phyloP scores from a whole-genome alignment of 1,140 invertebrate species.

The Polypedilum pembai region DNA sequence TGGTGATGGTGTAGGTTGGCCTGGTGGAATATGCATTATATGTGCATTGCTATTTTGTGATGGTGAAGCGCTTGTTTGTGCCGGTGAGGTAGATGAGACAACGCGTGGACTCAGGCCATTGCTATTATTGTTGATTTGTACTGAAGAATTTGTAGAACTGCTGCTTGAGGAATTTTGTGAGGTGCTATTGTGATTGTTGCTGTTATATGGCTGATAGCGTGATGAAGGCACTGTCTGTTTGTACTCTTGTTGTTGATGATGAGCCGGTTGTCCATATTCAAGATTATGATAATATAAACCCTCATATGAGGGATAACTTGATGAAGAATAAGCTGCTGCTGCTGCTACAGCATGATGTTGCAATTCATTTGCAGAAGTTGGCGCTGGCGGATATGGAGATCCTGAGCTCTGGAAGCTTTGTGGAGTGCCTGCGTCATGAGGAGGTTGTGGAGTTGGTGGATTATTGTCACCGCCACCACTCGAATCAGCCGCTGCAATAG shows the following conservation, averaged over 20 bases:
- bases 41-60: constrained; percentile 43
- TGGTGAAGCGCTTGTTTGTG: constrained; percentile 44
- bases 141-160: not conserved
- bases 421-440: not conserved
- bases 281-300: constrained; percentile 29
- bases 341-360: constrained; percentile 29
- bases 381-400: not conserved
- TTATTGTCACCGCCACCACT: constrained; percentile 39
- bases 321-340: constrained; percentile 28
- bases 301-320: constrained; percentile 38
- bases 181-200: not conserved
- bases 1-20: constrained; percentile 52
- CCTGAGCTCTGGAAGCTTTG: constrained; percentile 29
- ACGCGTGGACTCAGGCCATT: constrained; percentile 40
- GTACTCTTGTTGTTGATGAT: constrained; percentile 30
- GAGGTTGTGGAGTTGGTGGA: constrained; percentile 37
- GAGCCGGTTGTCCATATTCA: constrained; percentile 30
- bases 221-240: constrained; percentile 31
- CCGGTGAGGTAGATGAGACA: constrained; percentile 42
- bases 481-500: constrained; percentile 42
- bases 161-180: not conserved
- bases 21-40: constrained; percentile 44
- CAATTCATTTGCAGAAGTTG: constrained; percentile 29
- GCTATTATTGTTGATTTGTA: constrained; percentile 33
- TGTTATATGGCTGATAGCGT: constrained; percentile 38